Evolutionary conservation across 2,888 invertebrate species (phyloP).

Genomic region (Andrena chrysosceles): DNA sequence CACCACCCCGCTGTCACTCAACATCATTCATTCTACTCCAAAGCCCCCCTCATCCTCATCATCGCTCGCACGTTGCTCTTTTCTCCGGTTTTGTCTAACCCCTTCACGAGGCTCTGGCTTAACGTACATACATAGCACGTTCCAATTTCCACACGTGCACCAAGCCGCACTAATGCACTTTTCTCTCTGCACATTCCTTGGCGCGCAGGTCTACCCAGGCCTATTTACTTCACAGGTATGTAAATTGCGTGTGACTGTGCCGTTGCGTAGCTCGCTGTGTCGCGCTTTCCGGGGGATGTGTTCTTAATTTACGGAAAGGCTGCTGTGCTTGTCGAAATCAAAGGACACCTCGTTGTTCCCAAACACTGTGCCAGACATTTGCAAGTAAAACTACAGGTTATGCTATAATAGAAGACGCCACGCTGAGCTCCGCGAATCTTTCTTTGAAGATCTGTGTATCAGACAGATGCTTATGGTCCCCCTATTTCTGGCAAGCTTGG

Average conservation of each 20-base stretch:
- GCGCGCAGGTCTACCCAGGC: slow-evolving; percentile 75
- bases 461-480: too few relatives aligned
- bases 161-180: slow-evolving; percentile 73
- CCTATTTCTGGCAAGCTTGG: not conserved
- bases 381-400: not conserved
- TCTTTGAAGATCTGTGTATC: not conserved
- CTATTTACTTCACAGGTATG: slow-evolving; percentile 77
- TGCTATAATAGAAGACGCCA: not conserved
- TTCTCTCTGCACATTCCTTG: slow-evolving; percentile 73
- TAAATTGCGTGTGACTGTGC: slow-evolving; percentile 49
- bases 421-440: not conserved
- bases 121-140: slow-evolving; percentile 39
- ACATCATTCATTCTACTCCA: slow-evolving; percentile 37
- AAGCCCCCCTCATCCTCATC: not conserved
- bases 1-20: slow-evolving; percentile 38
- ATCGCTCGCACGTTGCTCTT: slow-evolving; percentile 25
- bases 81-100: slow-evolving; percentile 17
- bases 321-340: slow-evolving; percentile 3
- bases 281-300: slow-evolving; percentile 16
- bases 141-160: slow-evolving; percentile 53
- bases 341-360: not conserved
- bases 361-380: not conserved
- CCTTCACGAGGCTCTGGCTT: slow-evolving; percentile 27
- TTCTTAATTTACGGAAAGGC: not conserved
- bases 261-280: slow-evolving; percentile 19